phyloP scores from a whole-genome alignment of 2,113 vertebrate genomes.

The Ictidomys tridecemlineatus region DNA sequence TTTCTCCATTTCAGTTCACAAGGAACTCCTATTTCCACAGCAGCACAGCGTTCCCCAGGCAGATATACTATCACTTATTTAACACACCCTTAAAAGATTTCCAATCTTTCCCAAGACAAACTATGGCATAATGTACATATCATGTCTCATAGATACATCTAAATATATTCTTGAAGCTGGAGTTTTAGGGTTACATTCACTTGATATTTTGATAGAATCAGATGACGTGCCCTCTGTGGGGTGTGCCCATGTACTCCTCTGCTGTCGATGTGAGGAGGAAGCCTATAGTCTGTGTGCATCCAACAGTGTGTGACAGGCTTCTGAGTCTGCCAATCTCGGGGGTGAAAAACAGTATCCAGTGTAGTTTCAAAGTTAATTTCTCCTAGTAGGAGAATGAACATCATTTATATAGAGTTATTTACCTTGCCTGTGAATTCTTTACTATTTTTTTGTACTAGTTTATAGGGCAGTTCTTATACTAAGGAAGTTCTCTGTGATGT shows the following conservation, averaged over 20 bases:
- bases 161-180: neutral
- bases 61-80: neutral
- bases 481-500: neutral
- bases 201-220: neutral
- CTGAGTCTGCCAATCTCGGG: no score
- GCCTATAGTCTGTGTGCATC: accelerated
- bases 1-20: accelerated
- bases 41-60: accelerated
- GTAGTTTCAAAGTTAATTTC: neutral
- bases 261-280: neutral
- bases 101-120: neutral
- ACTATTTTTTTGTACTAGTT: neutral
- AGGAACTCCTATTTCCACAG: neutral
- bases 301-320: neutral
- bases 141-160: neutral
- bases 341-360: neutral
- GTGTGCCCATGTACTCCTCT: neutral
- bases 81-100: neutral
- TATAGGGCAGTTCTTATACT: neutral
- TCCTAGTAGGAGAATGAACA: neutral
- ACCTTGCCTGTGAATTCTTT: neutral
- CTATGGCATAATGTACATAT: no score
- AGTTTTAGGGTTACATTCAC: neutral
- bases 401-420: neutral
- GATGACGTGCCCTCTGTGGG: neutral